Conservation (phyloP, 2,888 invertebrate genomes). For the Microchrysa polita region DNA sequence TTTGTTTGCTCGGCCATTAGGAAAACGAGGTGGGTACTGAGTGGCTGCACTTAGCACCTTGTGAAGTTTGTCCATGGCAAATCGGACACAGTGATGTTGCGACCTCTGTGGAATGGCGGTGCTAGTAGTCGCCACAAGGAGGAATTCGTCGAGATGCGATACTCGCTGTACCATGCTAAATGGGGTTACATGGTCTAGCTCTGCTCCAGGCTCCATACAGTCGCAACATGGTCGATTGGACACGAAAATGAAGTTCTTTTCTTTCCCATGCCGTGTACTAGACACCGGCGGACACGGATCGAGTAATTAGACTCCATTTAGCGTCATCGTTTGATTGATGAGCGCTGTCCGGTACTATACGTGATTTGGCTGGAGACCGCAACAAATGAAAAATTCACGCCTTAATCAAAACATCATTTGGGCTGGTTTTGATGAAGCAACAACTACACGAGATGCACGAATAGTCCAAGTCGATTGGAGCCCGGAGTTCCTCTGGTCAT, state of each 20-base stretch:
- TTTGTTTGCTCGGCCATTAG: constrained; percentile 30
- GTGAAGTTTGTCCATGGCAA: not conserved
- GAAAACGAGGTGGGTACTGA: constrained; percentile 23
- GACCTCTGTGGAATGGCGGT: no score
- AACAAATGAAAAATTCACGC: not conserved
- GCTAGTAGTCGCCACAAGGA: not conserved
- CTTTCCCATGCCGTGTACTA: not conserved
- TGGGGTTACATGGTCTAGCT: no score
- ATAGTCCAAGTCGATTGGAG: not conserved
- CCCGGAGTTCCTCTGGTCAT: no score
- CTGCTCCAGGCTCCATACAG: no score
- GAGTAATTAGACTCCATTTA: not conserved
- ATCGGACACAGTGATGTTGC: not conserved
- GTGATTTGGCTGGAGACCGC: not conserved
- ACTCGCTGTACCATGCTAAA: no score
- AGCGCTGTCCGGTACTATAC: not conserved
- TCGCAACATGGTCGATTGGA: not conserved
- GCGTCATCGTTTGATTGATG: constrained; percentile 1
- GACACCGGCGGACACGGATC: not conserved
- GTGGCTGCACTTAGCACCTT: constrained; percentile 33
- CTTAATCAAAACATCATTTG: not conserved
- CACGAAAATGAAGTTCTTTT: not conserved
- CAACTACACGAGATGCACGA: not conserved
- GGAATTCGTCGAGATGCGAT: no score
- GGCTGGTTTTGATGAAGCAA: not conserved